A percentile compares a stretch with the other conserved stretches of the same genome.
Evolutionary conservation across 2,797 vertebrate genomes (phyloP).

Genomic region (Todus mexicanus): DNA sequence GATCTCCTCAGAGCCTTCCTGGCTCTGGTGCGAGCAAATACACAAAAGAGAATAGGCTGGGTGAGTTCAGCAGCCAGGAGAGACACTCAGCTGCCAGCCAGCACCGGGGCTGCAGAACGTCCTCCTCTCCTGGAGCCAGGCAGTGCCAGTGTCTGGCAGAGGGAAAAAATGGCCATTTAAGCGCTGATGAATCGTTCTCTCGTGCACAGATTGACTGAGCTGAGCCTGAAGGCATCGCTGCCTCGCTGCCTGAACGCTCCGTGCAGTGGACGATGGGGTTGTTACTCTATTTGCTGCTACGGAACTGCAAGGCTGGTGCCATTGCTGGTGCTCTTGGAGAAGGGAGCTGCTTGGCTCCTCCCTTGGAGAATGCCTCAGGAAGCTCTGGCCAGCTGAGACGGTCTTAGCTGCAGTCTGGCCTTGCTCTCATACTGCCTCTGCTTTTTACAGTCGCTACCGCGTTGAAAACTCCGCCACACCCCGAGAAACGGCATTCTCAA

Average conservation of each 20-base stretch:
- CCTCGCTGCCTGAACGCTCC: not conserved
- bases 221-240: not conserved
- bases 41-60: not conserved
- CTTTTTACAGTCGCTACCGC: not conserved
- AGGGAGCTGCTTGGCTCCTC: not conserved
- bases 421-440: accelerated
- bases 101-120: not conserved
- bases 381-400: not conserved
- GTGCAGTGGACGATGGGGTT: accelerated
- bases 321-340: not conserved
- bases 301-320: not conserved
- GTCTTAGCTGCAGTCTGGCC: not conserved
- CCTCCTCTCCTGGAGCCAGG: not conserved
- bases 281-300: accelerated
- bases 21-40: not conserved
- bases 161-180: not conserved
- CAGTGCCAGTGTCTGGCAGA: not conserved
- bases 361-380: not conserved
- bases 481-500: accelerated
- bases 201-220: not conserved
- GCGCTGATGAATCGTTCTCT: not conserved
- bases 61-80: not conserved
- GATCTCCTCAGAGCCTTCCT: not conserved
- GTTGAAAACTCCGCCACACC: accelerated
- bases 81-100: not conserved